Evolutionary conservation across 2,113 vertebrate genomes (phyloP), one percentile per base, ranked within the genome.

Genomic region (Aphyosemion australe): DNA sequence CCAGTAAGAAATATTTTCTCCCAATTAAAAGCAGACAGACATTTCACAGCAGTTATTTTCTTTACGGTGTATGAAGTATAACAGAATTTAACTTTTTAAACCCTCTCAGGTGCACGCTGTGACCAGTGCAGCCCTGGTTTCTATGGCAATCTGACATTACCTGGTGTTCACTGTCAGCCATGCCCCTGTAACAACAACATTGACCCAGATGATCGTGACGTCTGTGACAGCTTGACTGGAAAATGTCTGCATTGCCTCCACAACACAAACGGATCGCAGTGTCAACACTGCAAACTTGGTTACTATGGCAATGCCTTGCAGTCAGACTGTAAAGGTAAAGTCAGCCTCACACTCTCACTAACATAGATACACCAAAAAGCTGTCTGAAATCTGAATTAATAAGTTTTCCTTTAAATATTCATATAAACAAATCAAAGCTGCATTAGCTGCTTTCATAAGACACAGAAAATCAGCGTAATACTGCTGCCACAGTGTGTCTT

Each of bases 181-280:
- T 95, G 96, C 86, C 76, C 57, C 34, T 96, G 94, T 79, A 96
- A 93, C 83, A 90, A 93, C 79, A 97, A 96, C 85, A 94, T 90
- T 1, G 78, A 95, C 62, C 50, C 75, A 1, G 86, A 68, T 1
- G 94, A 97, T 53, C 71, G 63, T 0, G 71, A 85, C 0, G 90
- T 94, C 37, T 97, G 95, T 51, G 87, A 93, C 86, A 53, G 19
- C 2, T 47, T 87, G 41, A 96, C 93, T 0, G 95, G 95, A 3
- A 82, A 93, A 56, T 95, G 95, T 79, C 88, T 92, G 50, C 92
- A 69, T 74, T 95, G 95, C 84, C 90, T 95, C 46, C 76, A 94
- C 83, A 90, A 95, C 82, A 96, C 94, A 0, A 72, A 82, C 1
- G 95, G 95, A 31, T 34, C 80, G 6, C 79, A 56, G 54, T 97